phyloP scores from a whole-genome alignment of 2,888 invertebrate species.

The Agrochola lota region DNA sequence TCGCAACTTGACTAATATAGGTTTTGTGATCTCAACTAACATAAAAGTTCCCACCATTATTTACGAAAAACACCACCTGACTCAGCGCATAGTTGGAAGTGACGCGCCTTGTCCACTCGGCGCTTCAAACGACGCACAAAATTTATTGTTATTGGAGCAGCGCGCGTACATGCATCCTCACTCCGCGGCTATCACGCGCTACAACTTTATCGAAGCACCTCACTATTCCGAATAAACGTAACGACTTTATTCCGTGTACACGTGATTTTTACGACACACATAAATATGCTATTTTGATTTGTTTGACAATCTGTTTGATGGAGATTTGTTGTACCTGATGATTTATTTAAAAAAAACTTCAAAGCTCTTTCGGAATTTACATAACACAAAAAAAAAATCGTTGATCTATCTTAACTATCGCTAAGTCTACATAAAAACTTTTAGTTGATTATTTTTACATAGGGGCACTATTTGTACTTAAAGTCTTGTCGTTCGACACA shows the following conservation, averaged over 20 bases:
- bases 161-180: conserved; percentile 90
- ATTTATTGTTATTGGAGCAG: conserved; percentile 90
- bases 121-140: conserved; percentile 87
- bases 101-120: conserved; percentile 74
- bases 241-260: conserved; percentile 75
- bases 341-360: conserved; percentile 7
- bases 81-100: conserved; percentile 44
- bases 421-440: not conserved
- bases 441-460: not conserved
- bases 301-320: conserved; percentile 68
- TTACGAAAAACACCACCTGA: not conserved
- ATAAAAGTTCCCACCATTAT: not conserved
- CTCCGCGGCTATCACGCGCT: conserved; percentile 89
- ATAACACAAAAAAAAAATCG: not conserved
- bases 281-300: conserved; percentile 76
- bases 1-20: too few species aligned
- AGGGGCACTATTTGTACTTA: too few species aligned
- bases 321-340: conserved; percentile 17
- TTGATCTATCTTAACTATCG: not conserved
- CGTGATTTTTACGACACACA: conserved; percentile 72
- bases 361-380: conserved; percentile 5
- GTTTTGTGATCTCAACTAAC: not conserved
- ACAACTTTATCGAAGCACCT: conserved; percentile 87
- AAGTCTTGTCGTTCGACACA: not conserved
- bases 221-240: conserved; percentile 79